These are phyloP conservation scores for Drosophila chauvacae DNA, from an alignment of 1,140 invertebrate genomes.

Conservation along the genomic window DNA sequence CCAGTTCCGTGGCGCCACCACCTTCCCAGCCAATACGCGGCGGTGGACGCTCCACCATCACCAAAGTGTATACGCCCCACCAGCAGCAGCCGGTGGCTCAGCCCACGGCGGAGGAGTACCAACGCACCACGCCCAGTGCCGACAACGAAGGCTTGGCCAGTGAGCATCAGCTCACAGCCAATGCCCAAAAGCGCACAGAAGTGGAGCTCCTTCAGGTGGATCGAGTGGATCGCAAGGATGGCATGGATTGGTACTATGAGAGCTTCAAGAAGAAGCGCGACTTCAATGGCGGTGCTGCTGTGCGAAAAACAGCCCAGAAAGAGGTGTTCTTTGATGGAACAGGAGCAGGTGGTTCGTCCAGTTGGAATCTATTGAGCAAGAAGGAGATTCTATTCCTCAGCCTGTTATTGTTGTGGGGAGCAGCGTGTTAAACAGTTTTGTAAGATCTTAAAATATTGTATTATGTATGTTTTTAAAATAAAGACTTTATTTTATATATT, in stretches of 20 bases:
- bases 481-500: constrained; percentile 37
- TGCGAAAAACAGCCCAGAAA: constrained; percentile 46
- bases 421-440: constrained; percentile 62
- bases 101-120: constrained; percentile 82
- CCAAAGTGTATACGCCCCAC: constrained; percentile 87
- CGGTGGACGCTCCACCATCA: constrained; percentile 87
- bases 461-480: constrained; percentile 47
- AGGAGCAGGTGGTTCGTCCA: constrained; percentile 12
- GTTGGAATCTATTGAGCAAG: constrained; percentile 28
- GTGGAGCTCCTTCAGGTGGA: constrained; percentile 43
- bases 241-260: constrained; percentile 90
- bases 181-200: constrained; percentile 71
- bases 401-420: constrained; percentile 49
- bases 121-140: constrained; percentile 73
- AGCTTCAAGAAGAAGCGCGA: constrained; percentile 88
- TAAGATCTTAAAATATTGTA: constrained; percentile 64
- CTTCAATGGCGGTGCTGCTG: constrained; percentile 47
- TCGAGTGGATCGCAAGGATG: constrained; percentile 77
- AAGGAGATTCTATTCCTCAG: constrained; percentile 34
- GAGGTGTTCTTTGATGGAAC: constrained; percentile 47
- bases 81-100: constrained; percentile 61
- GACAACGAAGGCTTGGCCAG: constrained; percentile 53
- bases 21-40: constrained; percentile 25
- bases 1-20: constrained; percentile 29
- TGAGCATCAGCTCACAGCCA: constrained; percentile 56